Evolutionary conservation across 1,140 invertebrate species (phyloP), one percentile per base, ranked within the genome.

Genomic region (Conus betulinus): DNA sequence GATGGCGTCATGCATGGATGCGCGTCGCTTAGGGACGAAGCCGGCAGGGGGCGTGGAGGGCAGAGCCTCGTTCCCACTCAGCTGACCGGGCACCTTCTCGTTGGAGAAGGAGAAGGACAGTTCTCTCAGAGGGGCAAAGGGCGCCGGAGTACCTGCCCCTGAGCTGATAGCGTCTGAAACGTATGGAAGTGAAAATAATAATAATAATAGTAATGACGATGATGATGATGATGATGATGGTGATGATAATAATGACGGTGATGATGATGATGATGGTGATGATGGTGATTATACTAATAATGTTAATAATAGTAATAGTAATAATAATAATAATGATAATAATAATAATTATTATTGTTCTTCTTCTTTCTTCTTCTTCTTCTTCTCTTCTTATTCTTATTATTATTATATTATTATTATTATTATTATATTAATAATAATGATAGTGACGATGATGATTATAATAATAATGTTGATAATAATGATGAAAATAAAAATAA

Each of bases 1-100:
- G 25, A 94, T 94, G 13, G 93, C 93, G 71, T 94, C 93, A 63
- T 94, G 93, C 93, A 94, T 94, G 74, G 93, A 94, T 15, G 93
- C 93, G 79, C 93, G 87, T 23, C 93, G 85, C 60, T 88, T 74
- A 25, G 89, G 92, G 79, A 91, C 90, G 81, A 92, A 91, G 67
- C 83, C 89, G 17, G 89, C 87, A n/a, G 91, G 89, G 3, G 91
- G 89, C 53, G 91, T 89, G 3, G 91, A 90, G 17, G 91, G 91
- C 25, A 91, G 86, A 0, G 86, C 89, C 17, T 92, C 90, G 60
- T 88, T 85, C 84, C 81, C 25, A 78, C 52, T 52, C 1, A 74
- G 13, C 55, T 84, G 84, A 8, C 84, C 76, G 6, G 85, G 88
- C n/a, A 89, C 83, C 81, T 90, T 90, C 13, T 88, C 89, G 15